phyloP scores from a whole-genome alignment of 2,113 vertebrate species.

The Pterocles gutturalis region DNA sequence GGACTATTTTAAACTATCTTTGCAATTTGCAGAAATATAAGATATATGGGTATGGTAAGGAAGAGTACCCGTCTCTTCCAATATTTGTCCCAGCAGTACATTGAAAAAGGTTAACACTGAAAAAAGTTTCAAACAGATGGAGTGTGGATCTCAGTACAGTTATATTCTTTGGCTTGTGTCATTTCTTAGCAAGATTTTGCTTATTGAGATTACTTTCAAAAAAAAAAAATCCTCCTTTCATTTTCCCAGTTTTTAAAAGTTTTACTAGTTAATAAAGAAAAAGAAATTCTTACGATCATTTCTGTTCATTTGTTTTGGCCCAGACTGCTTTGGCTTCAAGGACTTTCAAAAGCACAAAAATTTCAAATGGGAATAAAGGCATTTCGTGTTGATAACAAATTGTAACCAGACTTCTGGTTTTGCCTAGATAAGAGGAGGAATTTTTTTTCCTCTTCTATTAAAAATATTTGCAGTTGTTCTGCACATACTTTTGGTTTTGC shows the following conservation, averaged over 20 bases:
- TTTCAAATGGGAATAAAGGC: background rate
- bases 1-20: background rate
- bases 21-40: background rate
- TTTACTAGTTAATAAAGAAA: background rate
- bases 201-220: background rate
- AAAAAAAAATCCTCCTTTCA: background rate
- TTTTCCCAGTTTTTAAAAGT: background rate
- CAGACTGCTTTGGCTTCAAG: background rate
- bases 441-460: background rate
- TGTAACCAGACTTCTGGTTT: background rate
- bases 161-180: background rate
- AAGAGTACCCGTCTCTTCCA: background rate
- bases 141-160: background rate
- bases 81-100: background rate
- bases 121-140: background rate
- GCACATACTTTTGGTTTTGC: background rate
- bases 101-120: background rate
- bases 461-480: background rate
- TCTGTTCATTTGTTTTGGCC: background rate
- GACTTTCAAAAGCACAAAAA: background rate
- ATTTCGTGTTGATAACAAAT: background rate
- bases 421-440: background rate
- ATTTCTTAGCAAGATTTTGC: background rate
- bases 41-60: background rate
- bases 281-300: background rate